Evolutionary conservation across 2,888 invertebrate genomes (phyloP).

Genomic region (Iphiclides podalirius): DNA sequence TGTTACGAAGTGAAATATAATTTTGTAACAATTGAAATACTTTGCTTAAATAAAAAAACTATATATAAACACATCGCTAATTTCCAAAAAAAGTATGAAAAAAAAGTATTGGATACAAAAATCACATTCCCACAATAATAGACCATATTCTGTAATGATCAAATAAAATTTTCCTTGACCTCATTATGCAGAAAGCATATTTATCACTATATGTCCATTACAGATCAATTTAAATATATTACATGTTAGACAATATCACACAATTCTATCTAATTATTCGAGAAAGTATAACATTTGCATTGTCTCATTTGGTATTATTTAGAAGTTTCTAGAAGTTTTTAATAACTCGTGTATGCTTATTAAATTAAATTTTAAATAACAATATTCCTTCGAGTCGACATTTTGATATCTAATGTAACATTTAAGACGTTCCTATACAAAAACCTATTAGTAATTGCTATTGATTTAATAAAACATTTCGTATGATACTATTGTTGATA

Average conservation of each 20-base stretch:
- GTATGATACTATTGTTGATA: slow-evolving; percentile 5
- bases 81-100: slow-evolving; percentile 9
- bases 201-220: too few species aligned
- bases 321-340: too few species aligned
- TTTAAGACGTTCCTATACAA: neutral
- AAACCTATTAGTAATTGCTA: neutral
- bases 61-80: too few species aligned
- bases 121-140: too few species aligned
- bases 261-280: too few species aligned
- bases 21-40: slow-evolving; percentile 12
- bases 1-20: neutral
- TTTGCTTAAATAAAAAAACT: too few species aligned
- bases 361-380: neutral
- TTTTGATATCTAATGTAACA: neutral
- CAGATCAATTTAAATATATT: too few species aligned
- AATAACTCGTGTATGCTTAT: too few species aligned
- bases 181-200: neutral
- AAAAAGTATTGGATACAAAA: neutral
- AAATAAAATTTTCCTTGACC: slow-evolving; percentile 2
- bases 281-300: too few species aligned
- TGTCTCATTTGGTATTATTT: too few species aligned
- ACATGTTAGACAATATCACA: too few species aligned
- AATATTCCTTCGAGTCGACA: neutral
- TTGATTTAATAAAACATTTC: slow-evolving; percentile 1
- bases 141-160: too few species aligned